These are phyloP conservation scores for Phortica okadai DNA, from an alignment of 2,888 invertebrate genomes.

Conservation along the genomic window DNA sequence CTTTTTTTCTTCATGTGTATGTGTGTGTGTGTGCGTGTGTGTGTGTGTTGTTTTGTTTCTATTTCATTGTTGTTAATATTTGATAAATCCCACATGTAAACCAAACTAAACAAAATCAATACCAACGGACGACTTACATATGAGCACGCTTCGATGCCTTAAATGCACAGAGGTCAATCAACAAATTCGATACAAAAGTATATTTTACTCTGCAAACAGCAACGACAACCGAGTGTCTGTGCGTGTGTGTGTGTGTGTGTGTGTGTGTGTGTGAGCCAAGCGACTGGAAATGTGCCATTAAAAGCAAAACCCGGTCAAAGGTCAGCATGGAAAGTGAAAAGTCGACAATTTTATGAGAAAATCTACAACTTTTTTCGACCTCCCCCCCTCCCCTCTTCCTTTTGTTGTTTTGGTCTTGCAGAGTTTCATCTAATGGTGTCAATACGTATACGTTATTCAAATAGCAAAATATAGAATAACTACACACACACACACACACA, in stretches of 20 bases:
- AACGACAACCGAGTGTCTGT: background rate
- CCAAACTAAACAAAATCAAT: slow-evolving; percentile 64
- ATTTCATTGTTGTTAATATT: slow-evolving; percentile 58
- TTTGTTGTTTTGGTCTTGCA: too few relatives aligned
- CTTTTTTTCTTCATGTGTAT: background rate
- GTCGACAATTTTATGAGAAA: background rate
- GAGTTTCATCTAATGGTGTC: slow-evolving; percentile 14
- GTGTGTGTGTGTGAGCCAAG: background rate
- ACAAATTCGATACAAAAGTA: background rate
- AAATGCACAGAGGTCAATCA: background rate
- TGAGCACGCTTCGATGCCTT: background rate
- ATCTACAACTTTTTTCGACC: background rate
- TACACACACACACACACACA: slow-evolving; percentile 35
- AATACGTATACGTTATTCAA: slow-evolving; percentile 61
- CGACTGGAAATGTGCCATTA: background rate
- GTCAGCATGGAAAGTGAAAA: background rate
- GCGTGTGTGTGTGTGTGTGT: background rate
- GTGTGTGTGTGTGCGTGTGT: slow-evolving; percentile 31
- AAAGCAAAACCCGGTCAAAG: background rate
- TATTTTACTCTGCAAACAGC: too few relatives aligned
- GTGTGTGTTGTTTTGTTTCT: slow-evolving; percentile 35
- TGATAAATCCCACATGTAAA: slow-evolving; percentile 63
- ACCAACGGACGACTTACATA: slow-evolving; percentile 31
- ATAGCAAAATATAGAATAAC: slow-evolving; percentile 31
- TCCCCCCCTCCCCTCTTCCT: too few relatives aligned